These are phyloP conservation scores for Lacerta viridis DNA, from an alignment of 2,797 vertebrate species.

Conservation along the genomic window DNA sequence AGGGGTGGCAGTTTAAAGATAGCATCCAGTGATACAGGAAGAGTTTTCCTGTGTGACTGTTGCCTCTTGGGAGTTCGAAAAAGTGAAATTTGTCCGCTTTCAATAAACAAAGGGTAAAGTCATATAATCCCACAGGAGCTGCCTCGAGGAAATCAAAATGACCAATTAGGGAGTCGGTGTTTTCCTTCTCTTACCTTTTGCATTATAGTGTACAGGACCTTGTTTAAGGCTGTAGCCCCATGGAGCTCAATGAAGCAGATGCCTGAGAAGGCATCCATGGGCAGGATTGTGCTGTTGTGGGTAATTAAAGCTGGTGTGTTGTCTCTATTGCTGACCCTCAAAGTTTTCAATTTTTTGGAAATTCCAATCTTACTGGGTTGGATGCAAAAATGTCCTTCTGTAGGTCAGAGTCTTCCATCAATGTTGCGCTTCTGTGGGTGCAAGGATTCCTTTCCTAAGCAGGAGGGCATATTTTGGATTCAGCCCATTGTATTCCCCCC, in stretches of 20 bases:
- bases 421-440: not conserved
- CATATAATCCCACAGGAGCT: constrained; percentile 35
- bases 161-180: constrained; percentile 23
- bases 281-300: not conserved
- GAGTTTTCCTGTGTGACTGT: constrained; percentile 11
- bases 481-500: not conserved
- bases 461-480: not conserved
- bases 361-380: not conserved
- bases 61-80: constrained; percentile 41
- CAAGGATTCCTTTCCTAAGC: not conserved
- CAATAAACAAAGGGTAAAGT: constrained; percentile 40
- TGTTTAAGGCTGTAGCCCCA: not conserved
- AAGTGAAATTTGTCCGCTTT: constrained; percentile 17
- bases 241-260: not conserved
- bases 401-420: not conserved
- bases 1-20: not conserved
- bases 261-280: not conserved
- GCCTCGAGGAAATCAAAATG: constrained; percentile 39
- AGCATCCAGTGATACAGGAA: not conserved
- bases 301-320: not conserved
- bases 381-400: not conserved
- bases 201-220: not conserved
- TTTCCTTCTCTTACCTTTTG: not conserved
- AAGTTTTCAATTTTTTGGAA: not conserved
- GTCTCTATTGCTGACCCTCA: not conserved